phyloP scores from a whole-genome alignment of 2,113 vertebrate genomes.

The Stictonetta naevosa region DNA sequence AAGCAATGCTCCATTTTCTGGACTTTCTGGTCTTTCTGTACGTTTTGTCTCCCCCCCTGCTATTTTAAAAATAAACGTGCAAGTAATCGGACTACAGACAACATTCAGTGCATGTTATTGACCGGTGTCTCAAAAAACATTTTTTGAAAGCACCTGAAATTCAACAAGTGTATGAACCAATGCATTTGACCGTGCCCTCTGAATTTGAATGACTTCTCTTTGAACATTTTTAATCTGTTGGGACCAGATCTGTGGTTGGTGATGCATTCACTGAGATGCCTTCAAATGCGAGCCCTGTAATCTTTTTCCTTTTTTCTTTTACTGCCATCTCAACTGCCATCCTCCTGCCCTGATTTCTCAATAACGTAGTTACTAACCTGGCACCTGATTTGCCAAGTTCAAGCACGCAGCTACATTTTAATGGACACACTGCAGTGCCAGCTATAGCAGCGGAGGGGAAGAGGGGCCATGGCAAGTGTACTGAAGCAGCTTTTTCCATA shows the following conservation, averaged over 20 bases:
- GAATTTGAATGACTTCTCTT: not conserved
- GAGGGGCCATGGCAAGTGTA: not conserved
- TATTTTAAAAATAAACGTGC: not conserved
- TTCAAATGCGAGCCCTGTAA: rapidly evolving
- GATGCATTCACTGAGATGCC: not conserved
- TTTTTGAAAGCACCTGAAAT: not conserved
- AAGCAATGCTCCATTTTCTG: not conserved
- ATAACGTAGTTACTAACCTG: not conserved
- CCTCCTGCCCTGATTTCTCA: not conserved
- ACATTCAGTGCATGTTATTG: not conserved
- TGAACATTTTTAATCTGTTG: not conserved
- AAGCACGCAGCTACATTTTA: not conserved
- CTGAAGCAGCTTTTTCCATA: not conserved
- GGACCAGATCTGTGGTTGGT: not conserved
- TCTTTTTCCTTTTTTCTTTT: not conserved
- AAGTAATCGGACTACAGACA: not conserved
- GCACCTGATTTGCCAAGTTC: not conserved
- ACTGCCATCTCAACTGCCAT: not conserved
- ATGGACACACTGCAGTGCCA: not conserved
- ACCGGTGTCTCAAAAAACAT: not conserved
- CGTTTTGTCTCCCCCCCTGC: not conserved
- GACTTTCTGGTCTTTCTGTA: not conserved
- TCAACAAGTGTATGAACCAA: too few species aligned
- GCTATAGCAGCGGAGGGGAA: not conserved
- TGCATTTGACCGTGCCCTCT: not conserved